A percentile compares a stretch with the other conserved stretches of the same genome.
These are phyloP conservation scores for Trissoscelio sp. DNA, from an alignment of 2,888 invertebrate genomes.

Conservation along the genomic window DNA sequence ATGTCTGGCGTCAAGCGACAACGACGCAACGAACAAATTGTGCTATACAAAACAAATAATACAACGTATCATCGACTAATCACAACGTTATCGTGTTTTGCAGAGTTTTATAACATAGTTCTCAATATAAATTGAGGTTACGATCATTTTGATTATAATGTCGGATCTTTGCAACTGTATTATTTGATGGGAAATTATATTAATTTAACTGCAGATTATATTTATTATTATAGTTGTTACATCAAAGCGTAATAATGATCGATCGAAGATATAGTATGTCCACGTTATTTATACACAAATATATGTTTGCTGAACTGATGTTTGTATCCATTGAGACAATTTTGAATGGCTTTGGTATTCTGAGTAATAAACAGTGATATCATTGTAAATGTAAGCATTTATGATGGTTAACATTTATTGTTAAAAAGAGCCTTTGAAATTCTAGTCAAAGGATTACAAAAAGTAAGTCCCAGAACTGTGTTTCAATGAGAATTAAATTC, in stretches of 20 bases:
- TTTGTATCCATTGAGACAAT: neutral
- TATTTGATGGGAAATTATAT: neutral
- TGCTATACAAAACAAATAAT: constrained; percentile 14
- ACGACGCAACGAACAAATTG: constrained; percentile 40
- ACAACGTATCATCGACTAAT: constrained; percentile 55
- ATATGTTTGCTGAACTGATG: neutral
- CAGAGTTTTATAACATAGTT: constrained; percentile 26
- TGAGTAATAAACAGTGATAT: neutral
- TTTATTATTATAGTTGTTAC: constrained; percentile 2
- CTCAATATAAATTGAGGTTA: neutral
- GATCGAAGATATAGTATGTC: constrained; percentile 20
- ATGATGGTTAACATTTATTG: too few relatives aligned
- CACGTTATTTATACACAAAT: constrained; percentile 24
- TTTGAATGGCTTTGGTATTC: neutral
- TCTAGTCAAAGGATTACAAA: neutral
- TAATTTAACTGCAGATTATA: neutral
- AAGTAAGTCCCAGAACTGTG: neutral
- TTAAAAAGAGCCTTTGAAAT: neutral
- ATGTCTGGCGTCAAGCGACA: constrained; percentile 28
- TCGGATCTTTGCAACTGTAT: neutral
- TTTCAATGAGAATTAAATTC: constrained; percentile 3
- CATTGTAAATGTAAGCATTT: neutral
- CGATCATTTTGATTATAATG: neutral
- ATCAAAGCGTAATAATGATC: constrained; percentile 1
- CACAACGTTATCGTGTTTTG: constrained; percentile 48